Conservation (phyloP, 2,888 invertebrate species). For the Drosophila putrida region DNA sequence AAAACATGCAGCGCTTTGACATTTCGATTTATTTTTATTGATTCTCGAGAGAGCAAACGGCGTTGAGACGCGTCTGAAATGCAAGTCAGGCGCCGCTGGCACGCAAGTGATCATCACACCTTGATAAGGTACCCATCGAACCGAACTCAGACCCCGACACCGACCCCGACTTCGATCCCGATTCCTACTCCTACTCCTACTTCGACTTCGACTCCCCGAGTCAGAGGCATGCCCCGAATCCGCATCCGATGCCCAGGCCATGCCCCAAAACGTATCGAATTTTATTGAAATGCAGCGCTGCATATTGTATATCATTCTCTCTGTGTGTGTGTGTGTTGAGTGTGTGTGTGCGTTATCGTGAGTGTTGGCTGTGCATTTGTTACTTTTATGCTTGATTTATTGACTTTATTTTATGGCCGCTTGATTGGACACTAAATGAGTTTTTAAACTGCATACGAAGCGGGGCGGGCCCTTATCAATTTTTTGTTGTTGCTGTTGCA, state of each 20-base stretch:
- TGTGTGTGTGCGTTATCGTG: constrained; percentile 64
- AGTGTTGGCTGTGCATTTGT: constrained; percentile 80
- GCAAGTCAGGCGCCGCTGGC: constrained; percentile 82
- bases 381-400: constrained; percentile 81
- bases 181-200: background rate
- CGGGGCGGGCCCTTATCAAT: constrained; percentile 79
- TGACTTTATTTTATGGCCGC: constrained; percentile 81
- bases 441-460: constrained; percentile 77
- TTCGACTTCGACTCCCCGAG: no score
- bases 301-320: constrained; percentile 29
- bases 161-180: background rate
- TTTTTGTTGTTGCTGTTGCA: constrained; percentile 41
- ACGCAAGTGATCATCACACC: constrained; percentile 82
- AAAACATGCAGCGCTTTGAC: constrained; percentile 74
- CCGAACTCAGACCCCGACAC: constrained; percentile 5
- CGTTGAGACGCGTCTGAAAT: constrained; percentile 65
- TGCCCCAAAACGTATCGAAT: constrained; percentile 77
- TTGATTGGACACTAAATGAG: constrained; percentile 80
- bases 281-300: constrained; percentile 76
- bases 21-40: constrained; percentile 83
- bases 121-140: constrained; percentile 60
- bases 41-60: constrained; percentile 58
- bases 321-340: constrained; percentile 17
- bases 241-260: constrained; percentile 22
- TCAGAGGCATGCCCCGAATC: constrained; percentile 1